Base-by-base conservation (phyloP, 1,140 invertebrate species). In the Agrypnia vestita region DNA sequence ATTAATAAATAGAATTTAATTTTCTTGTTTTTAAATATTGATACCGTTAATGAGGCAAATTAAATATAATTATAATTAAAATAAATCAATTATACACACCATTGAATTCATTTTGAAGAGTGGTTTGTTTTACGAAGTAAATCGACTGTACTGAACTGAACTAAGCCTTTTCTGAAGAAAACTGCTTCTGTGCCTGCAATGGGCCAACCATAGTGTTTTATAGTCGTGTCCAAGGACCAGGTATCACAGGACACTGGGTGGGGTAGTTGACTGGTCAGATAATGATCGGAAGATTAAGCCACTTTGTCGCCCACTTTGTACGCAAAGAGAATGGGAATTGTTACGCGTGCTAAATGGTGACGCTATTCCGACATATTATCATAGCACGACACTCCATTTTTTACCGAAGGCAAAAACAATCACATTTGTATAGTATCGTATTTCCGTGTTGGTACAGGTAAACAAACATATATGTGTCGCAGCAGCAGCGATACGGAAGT, bases 121-220 rank as follows among this genome's bases (percentile, higher is more conserved):
- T 64, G 25, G 61, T 17, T 64, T 25, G 59, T 17, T 44, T 71
- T 35, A 61, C 56, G 56, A 61, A 61, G 6, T 44, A 71, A 71
- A 64, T 35, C 35, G 21, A 64, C 9, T 64, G 21, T 8, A 64
- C 61, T 71, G 11, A 51, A 64, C 61, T 64, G 61, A 71, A 19
- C 21, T 47, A 49, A 71, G 67, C 67, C 67, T 71, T 71, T 71
- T 71, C 67, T 71, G 21, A 44, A 13, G 67, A 71, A 71, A 71
- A 71, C 67, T 71, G 67, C 67, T 71, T 71, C 67, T 71, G 67
- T 64, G 47, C 35, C 25, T 6, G 4, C 7, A n/a, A 43, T 64
- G 8, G 61, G 35, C 35, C 3, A 11, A 43, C 19, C 61, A 35
- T 25, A 64, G 9, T 46, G 67, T 71, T 71, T 47, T 71, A 71